Evolutionary conservation across 2,888 invertebrate genomes (phyloP).

Genomic region (Andrena minutula): DNA sequence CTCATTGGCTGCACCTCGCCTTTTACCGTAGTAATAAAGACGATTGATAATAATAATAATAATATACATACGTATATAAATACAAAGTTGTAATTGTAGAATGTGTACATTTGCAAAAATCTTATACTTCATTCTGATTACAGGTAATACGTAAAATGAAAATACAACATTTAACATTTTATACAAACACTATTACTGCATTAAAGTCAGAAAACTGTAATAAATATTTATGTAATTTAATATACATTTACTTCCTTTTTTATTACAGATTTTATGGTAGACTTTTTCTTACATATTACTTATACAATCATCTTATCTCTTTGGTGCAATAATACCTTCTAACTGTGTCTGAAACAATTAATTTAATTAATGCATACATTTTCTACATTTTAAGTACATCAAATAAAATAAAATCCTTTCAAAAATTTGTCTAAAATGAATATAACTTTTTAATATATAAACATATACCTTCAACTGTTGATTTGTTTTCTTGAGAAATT

Average conservation of each 20-base stretch:
- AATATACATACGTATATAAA: conserved; percentile 78
- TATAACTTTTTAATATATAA: conserved; percentile 38
- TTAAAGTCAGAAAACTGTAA: conserved; percentile 30
- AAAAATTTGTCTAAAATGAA: neutral
- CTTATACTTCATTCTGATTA: conserved; percentile 31
- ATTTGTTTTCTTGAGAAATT: conserved; percentile 97
- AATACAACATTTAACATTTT: conserved; percentile 27
- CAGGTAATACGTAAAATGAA: conserved; percentile 18
- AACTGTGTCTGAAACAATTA: conserved; percentile 91
- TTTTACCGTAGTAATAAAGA: too few relatives aligned
- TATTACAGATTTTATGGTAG: neutral
- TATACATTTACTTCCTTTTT: neutral
- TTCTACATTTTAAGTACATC: neutral
- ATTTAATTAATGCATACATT: neutral
- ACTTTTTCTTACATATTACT: neutral
- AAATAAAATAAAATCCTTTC: neutral
- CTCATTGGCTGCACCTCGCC: too few relatives aligned
- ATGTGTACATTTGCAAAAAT: conserved; percentile 68
- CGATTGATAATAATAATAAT: too few relatives aligned
- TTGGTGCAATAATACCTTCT: conserved; percentile 97
- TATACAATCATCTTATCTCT: conserved; percentile 88
- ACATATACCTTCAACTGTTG: conserved; percentile 93
- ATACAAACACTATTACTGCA: conserved; percentile 24
- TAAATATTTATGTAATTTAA: conserved; percentile 5
- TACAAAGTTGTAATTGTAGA: conserved; percentile 71